Conservation (phyloP, 2,113 vertebrate genomes). For the Monopterus albus region DNA sequence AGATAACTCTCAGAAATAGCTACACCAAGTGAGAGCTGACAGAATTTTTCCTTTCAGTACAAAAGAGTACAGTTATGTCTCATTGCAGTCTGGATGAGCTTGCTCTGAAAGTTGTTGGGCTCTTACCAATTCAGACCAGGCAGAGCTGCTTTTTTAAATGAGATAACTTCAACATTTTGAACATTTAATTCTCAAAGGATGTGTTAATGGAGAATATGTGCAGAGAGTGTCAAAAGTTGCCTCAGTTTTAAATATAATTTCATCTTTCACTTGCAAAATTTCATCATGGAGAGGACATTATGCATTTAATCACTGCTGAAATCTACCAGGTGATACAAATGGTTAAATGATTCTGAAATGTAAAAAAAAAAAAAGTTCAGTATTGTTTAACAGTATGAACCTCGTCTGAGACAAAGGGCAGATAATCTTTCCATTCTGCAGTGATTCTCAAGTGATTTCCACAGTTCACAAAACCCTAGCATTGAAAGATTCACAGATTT, state of each 20-base stretch:
- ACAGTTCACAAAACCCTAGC: background rate
- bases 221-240: conserved; percentile 26
- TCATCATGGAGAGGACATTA: conserved; percentile 42
- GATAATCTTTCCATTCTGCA: background rate
- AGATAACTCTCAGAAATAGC: no score
- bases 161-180: background rate
- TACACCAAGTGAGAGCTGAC: no score
- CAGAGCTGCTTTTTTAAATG: background rate
- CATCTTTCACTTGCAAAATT: conserved; percentile 40
- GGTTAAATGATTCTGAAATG: conserved; percentile 25
- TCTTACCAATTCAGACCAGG: background rate
- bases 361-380: background rate
- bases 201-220: conserved; percentile 8
- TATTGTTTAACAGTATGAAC: background rate
- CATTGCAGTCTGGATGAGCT: conserved; percentile 14
- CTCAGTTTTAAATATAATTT: conserved; percentile 40
- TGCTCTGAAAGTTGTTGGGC: conserved; percentile 11
- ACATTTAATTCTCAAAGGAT: background rate
- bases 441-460: background rate
- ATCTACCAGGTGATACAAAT: conserved; percentile 28
- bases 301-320: conserved; percentile 19
- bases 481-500: conserved; percentile 3
- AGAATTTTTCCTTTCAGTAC: conserved; percentile 24
- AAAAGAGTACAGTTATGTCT: conserved; percentile 9
- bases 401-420: background rate